Evolutionary conservation across 2,888 invertebrate genomes (phyloP), one percentile per base, ranked within the genome.

Genomic region (Melangyna quadrimaculata): DNA sequence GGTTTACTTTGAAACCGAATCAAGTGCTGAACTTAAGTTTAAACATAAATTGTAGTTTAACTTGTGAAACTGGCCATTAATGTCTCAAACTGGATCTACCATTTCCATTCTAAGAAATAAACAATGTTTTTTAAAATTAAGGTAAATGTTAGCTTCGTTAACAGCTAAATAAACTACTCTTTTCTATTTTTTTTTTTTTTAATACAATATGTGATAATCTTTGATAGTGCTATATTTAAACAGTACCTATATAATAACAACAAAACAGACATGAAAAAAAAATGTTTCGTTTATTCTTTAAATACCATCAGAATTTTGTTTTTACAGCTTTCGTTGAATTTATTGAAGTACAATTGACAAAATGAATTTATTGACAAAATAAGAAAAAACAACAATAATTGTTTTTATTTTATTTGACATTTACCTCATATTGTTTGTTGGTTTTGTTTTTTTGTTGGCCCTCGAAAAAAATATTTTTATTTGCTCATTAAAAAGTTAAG

Each of bases 231-330:
- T 17, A n/a, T 55, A 29, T 51, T 24, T 24, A 51, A 9, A 3
- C 22, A 22, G 22, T 22, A 48, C 4, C 27, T 27, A 22, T 12
- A 24, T n/a, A 53, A 55, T 2, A 55, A 29, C 14, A 27, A 51
- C 51, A 55, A 55, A 55, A 55, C 55, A 32, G 29, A 55, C 17
- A 55, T n/a, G n/a, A n/a, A n/a, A n/a, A n/a, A n/a, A n/a, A 55
- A 32, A 17, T 55, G 29, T 32, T 55, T 29, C 24, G 14, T 55
- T 55, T 32, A 53, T 53, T 53, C 29, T 29, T n/a, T n/a, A 53
- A 53, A 55, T 29, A 55, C 10, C 12, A 55, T 17, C 7, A 55
- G 17, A 55, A 55, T 29, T 17, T 55, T 55, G 29, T 29, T 32
- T 55, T 2, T 6, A 55, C 55, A 55, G 55, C 29, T 55, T 32